phyloP scores from a whole-genome alignment of 1,140 invertebrate genomes.

The Hycleus phaleratus region DNA sequence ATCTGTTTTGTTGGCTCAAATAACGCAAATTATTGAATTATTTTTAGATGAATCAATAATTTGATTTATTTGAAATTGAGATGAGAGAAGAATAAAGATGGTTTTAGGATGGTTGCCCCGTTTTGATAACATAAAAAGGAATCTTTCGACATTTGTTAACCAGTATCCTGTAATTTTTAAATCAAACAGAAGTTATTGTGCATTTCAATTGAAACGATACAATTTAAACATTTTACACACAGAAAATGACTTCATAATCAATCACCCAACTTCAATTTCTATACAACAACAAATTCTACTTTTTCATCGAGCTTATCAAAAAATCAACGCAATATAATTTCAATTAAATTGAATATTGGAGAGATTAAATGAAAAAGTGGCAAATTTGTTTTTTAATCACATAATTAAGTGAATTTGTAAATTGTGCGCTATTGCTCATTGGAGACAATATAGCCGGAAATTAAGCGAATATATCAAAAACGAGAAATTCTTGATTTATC shows the following conservation, averaged over 20 bases:
- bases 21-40: slow-evolving; percentile 2
- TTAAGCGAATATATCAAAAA: slow-evolving; percentile 5
- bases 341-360: not conserved
- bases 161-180: not conserved
- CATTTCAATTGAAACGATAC: not conserved
- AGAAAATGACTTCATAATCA: not conserved
- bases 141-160: slow-evolving; percentile 1
- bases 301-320: not conserved
- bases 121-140: not conserved
- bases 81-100: slow-evolving; percentile 15
- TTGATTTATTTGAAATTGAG: slow-evolving; percentile 6
- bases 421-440: slow-evolving; percentile 26
- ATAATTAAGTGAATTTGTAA: not conserved
- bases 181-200: slow-evolving; percentile 1
- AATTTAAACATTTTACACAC: not conserved
- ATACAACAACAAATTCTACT: slow-evolving; percentile 6
- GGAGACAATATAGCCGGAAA: slow-evolving; percentile 26
- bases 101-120: slow-evolving; percentile 26
- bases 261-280: not conserved
- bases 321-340: not conserved
- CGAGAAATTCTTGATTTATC: not conserved
- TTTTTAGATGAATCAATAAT: slow-evolving; percentile 1
- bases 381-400: not conserved
- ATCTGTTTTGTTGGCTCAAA: slow-evolving; percentile 30
- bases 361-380: not conserved